Evolutionary conservation across 2,113 vertebrate genomes (phyloP), one percentile per base, ranked within the genome.

Genomic region (Turdus rufiventris): DNA sequence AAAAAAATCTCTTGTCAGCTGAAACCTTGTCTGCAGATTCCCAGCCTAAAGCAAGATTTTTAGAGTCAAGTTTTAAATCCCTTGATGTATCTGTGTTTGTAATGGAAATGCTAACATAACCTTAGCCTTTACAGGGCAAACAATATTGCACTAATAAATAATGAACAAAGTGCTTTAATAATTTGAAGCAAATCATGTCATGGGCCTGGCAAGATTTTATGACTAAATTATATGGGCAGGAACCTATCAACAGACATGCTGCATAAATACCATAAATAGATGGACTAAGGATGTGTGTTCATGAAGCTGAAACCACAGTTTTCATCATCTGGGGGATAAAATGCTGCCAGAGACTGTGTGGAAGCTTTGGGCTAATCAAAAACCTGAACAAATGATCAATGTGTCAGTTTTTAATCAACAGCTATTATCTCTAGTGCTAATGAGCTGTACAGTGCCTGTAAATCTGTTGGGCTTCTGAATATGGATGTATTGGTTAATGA

Each of bases 331-430:
- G 70, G 47, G 11, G 24, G 14, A 79, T 53, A 66, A 53, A 92
- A 72, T 85, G 56, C 73, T 79, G 21, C 54, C 26, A 33, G 31
- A 67, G 34, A 43, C 29, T 85, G 73, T 43, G 20, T 89, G 40
- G 61, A 93, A 77, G 72, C 28, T 80, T 86, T 70, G 58, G 45
- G 43, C 60, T 92, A 91, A 62, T 92, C 77, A 95, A 89, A 63
- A 88, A 36, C 72, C 47, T 77, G 91, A 96, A 96, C 80, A 96
- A 97, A 98, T 94, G 94, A 76, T 92, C 86, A 96, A 10, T 83
- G 89, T 88, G 82, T 75, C 77, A 82, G 87, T 82, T 97, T 97
- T 97, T 96, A 98, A 98, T 98, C 97, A 98, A 97, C 97, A 88
- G 57, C 91, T 93, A 96, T 98, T 97, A 98, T 95, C 85, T 95